A percentile compares a stretch with the other conserved stretches of the same genome.
phyloP scores from a whole-genome alignment of 2,797 vertebrate species.

The Phrynocephalus vlangalii region DNA sequence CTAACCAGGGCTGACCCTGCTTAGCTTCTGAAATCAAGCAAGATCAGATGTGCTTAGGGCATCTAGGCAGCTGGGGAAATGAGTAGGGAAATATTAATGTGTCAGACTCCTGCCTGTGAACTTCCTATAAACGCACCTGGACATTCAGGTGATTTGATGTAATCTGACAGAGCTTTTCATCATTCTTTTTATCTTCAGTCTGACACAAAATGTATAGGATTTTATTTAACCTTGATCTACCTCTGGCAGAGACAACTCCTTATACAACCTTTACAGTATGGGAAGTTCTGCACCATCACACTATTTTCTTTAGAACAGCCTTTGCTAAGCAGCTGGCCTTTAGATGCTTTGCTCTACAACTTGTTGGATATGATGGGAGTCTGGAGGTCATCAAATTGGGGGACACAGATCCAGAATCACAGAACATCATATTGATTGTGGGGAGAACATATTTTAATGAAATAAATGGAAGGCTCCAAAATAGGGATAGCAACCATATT shows the following conservation, averaged over 20 bases:
- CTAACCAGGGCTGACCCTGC: no score
- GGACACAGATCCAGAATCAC: no score
- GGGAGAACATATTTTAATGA: background rate
- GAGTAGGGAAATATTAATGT: background rate
- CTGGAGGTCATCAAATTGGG: background rate
- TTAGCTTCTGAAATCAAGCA: no score
- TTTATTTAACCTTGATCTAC: no score
- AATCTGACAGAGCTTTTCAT: background rate
- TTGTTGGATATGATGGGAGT: background rate
- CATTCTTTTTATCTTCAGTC: background rate
- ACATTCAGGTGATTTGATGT: background rate
- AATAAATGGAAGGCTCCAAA: no score
- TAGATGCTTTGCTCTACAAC: background rate
- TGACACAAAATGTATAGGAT: background rate
- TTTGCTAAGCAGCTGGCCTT: background rate
- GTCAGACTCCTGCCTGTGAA: background rate
- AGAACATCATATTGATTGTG: background rate
- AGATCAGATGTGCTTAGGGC: no score
- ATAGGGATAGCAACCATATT: no score
- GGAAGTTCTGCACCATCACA: background rate
- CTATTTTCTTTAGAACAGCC: background rate
- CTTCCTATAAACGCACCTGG: background rate
- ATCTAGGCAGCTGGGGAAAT: no score
- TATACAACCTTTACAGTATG: background rate
- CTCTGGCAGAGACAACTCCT: background rate